Evolutionary conservation across 2,888 invertebrate species (phyloP), one percentile per base, ranked within the genome.

Genomic region (Drosophila yooni): DNA sequence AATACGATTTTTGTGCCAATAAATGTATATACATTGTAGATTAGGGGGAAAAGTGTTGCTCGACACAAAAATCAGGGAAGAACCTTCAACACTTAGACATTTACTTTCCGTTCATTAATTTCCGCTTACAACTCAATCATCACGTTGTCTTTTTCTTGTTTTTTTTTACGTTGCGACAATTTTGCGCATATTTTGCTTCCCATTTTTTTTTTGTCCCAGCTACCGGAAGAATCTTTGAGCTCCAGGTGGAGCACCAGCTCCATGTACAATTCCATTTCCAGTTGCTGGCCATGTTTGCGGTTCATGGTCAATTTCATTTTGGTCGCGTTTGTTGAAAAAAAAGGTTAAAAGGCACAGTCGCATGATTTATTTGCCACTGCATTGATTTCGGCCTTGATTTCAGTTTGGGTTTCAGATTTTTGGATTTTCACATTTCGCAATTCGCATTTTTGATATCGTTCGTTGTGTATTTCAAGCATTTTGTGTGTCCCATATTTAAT

Each of bases 101-200:
- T 84, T 78, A 79, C 88, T 90, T 90, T 89, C 91, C 88, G 88
- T 84, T 81, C 83, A 89, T 88, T 88, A 89, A 90, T 88, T 90
- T 89, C 88, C 88, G 81, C 64, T 87, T 82, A 83, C 79, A 80
- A 74, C 80, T 88, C 87, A 86, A 87, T 87, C 87, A 83, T 81
- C 76, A 70, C 70, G 65, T 73, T 70, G 60, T 53, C 61, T 40
- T 51, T 46, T 64, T 50, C 48, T 53, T 54, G n/a, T 53, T 38
- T 18, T 61, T 40, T 69, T 64, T 59, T 31, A 8, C 15, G 59
- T 13, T 21, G 48, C 50, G 80, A 70, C 82, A 71, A 70, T 85
- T 82, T 76, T 75, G 53, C 54, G 82, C 79, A 81, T 70, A 84
- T 81, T 73, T 75, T 43, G 11, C 52, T 63, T 46, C 27, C 50